These are phyloP conservation scores for Sterna hirundo DNA, from an alignment of 2,113 vertebrate species.

Conservation along the genomic window DNA sequence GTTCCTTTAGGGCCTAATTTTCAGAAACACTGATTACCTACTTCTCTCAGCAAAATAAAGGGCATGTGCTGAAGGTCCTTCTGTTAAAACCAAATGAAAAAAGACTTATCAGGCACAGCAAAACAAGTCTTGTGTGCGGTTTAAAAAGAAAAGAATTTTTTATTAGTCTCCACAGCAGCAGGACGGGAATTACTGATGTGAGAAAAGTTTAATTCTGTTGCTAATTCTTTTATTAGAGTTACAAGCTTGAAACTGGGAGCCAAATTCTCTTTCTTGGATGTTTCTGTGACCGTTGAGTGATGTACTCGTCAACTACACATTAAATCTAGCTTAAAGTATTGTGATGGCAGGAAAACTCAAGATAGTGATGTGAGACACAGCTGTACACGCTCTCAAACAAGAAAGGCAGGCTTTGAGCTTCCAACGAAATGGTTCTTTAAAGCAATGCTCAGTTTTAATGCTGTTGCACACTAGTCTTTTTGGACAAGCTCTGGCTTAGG, in stretches of 20 bases:
- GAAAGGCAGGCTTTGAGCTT: not conserved
- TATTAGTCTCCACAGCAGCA: not conserved
- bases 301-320: not conserved
- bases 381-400: not conserved
- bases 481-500: not conserved
- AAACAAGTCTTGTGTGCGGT: not conserved
- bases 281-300: not conserved
- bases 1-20: not conserved
- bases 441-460: not conserved
- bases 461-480: not conserved
- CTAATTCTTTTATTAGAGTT: not conserved
- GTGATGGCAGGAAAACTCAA: not conserved
- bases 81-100: not conserved
- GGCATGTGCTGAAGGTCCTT: not conserved
- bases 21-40: not conserved
- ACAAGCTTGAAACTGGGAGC: not conserved
- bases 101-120: not conserved
- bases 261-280: not conserved
- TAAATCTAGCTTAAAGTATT: not conserved
- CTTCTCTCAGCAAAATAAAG: not conserved
- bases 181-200: not conserved
- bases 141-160: not conserved
- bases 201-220: not conserved
- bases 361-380: not conserved
- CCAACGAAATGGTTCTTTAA: not conserved